Percentiles rank a stretch among this genome's conserved stretches.
phyloP scores from a whole-genome alignment of 2,888 invertebrate genomes.

The Drosophila leonis region DNA sequence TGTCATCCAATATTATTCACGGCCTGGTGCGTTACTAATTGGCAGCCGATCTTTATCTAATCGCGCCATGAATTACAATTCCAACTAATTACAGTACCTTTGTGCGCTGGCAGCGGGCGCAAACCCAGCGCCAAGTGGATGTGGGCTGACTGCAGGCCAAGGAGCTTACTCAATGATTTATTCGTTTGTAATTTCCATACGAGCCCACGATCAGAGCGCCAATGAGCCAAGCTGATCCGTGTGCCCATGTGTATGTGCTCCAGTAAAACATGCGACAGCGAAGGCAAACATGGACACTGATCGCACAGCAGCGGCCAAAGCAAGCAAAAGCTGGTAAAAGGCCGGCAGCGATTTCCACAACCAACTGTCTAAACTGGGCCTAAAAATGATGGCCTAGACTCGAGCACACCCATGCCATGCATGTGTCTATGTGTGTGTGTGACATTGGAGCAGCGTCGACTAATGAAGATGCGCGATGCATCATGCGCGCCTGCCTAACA shows the following conservation, averaged over 20 bases:
- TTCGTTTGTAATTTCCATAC: constrained; percentile 78
- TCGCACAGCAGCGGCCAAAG: constrained; percentile 43
- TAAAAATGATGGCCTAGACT: constrained; percentile 72
- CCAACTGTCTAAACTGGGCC: constrained; percentile 71
- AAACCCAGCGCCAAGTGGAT: constrained; percentile 6
- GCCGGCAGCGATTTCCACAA: constrained; percentile 48
- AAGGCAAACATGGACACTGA: constrained; percentile 76
- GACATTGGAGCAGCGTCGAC: constrained; percentile 75
- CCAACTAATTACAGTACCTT: constrained; percentile 75
- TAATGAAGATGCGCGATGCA: constrained; percentile 81
- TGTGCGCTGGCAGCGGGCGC: constrained; percentile 22
- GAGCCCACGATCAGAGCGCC: constrained; percentile 74
- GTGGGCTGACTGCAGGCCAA: constrained; percentile 26
- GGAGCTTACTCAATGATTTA: constrained; percentile 71
- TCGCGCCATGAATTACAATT: constrained; percentile 81
- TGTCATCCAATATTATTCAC: constrained; percentile 74
- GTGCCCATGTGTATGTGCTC: constrained; percentile 45
- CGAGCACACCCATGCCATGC: constrained; percentile 1
- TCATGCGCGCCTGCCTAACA: constrained; percentile 64
- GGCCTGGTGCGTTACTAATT: constrained; percentile 76
- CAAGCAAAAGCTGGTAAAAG: constrained; percentile 36
- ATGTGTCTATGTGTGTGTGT: constrained; percentile 24
- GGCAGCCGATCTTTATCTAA: constrained; percentile 81
- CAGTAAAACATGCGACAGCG: constrained; percentile 75
- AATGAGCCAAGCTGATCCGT: constrained; percentile 56